phyloP scores from a whole-genome alignment of 2,888 invertebrate genomes.

The Pheosia gnoma region DNA sequence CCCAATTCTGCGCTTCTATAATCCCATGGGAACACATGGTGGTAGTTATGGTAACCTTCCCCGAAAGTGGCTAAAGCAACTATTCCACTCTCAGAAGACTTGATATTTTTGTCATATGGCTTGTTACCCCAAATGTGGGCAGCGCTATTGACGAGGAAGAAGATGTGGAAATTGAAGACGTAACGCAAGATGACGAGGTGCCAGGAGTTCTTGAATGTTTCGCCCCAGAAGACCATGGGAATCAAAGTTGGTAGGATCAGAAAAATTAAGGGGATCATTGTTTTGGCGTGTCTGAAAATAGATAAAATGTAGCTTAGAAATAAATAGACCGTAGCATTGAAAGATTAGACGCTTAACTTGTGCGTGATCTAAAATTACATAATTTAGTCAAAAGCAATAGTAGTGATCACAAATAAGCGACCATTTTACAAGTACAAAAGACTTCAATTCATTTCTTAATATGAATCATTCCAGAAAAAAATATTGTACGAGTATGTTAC shows the following conservation, averaged over 20 bases:
- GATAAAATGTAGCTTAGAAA: slow-evolving; percentile 7
- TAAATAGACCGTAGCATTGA: background rate
- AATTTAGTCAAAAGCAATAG: too few relatives aligned
- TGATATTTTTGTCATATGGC: slow-evolving; percentile 68
- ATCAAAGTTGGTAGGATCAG: slow-evolving; percentile 77
- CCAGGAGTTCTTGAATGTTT: slow-evolving; percentile 65
- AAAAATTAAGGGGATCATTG: slow-evolving; percentile 46
- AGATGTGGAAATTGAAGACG: slow-evolving; percentile 78
- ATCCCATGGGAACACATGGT: slow-evolving; percentile 61
- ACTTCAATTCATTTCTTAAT: too few relatives aligned
- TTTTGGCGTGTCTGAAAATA: slow-evolving; percentile 26
- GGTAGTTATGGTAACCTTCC: slow-evolving; percentile 64
- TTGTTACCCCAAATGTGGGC: slow-evolving; percentile 81
- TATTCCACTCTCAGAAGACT: slow-evolving; percentile 39
- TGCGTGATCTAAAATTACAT: too few relatives aligned
- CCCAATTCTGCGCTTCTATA: slow-evolving; percentile 57
- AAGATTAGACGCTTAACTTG: background rate
- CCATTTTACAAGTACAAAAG: too few relatives aligned
- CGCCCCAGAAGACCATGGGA: slow-evolving; percentile 84
- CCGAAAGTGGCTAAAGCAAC: slow-evolving; percentile 48
- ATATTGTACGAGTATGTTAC: too few relatives aligned
- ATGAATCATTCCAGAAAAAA: too few relatives aligned
- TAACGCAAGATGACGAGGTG: slow-evolving; percentile 78
- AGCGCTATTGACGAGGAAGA: slow-evolving; percentile 86
- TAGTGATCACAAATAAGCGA: too few relatives aligned